These are phyloP conservation scores for Argynnis bischoffii DNA, from an alignment of 2,888 invertebrate genomes.

Conservation along the genomic window DNA sequence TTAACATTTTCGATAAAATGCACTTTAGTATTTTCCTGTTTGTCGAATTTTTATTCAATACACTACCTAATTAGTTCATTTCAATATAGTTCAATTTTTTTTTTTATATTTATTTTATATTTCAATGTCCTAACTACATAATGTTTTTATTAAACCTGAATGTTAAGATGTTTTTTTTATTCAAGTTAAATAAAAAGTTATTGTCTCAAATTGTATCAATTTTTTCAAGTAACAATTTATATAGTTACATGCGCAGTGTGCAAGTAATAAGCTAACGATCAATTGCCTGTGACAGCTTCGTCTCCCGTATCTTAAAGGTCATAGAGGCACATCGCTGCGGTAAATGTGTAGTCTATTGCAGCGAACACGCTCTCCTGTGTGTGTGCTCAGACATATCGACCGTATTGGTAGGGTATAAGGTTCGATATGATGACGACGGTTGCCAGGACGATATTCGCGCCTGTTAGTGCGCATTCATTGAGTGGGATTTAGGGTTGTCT, in stretches of 20 bases:
- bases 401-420: slow-evolving; percentile 23
- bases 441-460: slow-evolving; percentile 14
- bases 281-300: slow-evolving; percentile 36
- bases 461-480: slow-evolving; percentile 39
- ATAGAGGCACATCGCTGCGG: slow-evolving; percentile 24
- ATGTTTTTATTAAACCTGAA: not conserved
- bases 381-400: slow-evolving; percentile 3
- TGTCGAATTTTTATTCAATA: not conserved
- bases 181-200: not conserved
- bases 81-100: no score
- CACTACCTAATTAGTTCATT: not conserved
- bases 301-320: slow-evolving; percentile 37
- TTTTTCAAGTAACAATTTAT: slow-evolving; percentile 26
- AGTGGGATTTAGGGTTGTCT: slow-evolving; percentile 36
- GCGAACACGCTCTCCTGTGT: slow-evolving; percentile 4
- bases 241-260: slow-evolving; percentile 32
- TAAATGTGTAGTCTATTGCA: slow-evolving; percentile 22
- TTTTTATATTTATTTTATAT: no score
- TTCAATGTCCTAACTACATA: no score
- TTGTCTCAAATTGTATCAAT: slow-evolving; percentile 8
- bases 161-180: not conserved
- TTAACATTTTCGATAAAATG: slow-evolving; percentile 12
- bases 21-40: slow-evolving; percentile 22
- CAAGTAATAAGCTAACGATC: slow-evolving; percentile 28
- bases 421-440: slow-evolving; percentile 4